Percentiles rank a stretch among this genome's conserved stretches.
phyloP scores from a whole-genome alignment of 2,888 invertebrate species.

The Polydrusus cervinus region DNA sequence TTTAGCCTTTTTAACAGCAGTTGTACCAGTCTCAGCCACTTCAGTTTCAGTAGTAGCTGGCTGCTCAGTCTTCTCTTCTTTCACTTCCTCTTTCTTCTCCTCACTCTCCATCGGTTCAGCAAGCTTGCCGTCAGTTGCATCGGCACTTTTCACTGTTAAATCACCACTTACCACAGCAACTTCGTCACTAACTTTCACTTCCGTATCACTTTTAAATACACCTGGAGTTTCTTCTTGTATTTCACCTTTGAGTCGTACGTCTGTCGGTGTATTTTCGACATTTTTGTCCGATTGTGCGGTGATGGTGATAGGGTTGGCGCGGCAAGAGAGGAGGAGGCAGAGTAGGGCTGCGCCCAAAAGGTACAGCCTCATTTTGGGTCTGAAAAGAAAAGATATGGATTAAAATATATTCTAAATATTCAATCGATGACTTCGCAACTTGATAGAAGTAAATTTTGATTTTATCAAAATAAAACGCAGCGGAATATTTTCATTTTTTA shows the following conservation, averaged over 20 bases:
- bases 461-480: too few species aligned
- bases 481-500: too few species aligned
- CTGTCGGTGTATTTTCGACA: conserved; percentile 4
- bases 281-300: conserved; percentile 55
- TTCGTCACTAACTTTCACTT: conserved; percentile 17
- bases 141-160: background rate
- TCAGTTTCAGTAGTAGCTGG: conserved; percentile 39
- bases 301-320: conserved; percentile 62
- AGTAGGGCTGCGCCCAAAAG: conserved; percentile 64
- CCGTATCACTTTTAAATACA: conserved; percentile 37
- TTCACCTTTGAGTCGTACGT: conserved; percentile 59
- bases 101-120: conserved; percentile 8
- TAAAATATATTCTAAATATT: background rate
- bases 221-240: conserved; percentile 62
- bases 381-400: conserved; percentile 31
- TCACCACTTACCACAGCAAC: background rate
- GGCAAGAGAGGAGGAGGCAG: conserved; percentile 63
- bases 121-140: background rate
- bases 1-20: conserved; percentile 45
- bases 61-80: conserved; percentile 43
- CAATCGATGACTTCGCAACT: too few species aligned
- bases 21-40: conserved; percentile 37
- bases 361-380: conserved; percentile 65
- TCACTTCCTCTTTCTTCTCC: conserved; percentile 27
- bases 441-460: too few species aligned